A percentile compares a stretch with the other conserved stretches of the same genome.
Conservation (phyloP, 1,140 invertebrate species). For the Drosophila carrolli region DNA sequence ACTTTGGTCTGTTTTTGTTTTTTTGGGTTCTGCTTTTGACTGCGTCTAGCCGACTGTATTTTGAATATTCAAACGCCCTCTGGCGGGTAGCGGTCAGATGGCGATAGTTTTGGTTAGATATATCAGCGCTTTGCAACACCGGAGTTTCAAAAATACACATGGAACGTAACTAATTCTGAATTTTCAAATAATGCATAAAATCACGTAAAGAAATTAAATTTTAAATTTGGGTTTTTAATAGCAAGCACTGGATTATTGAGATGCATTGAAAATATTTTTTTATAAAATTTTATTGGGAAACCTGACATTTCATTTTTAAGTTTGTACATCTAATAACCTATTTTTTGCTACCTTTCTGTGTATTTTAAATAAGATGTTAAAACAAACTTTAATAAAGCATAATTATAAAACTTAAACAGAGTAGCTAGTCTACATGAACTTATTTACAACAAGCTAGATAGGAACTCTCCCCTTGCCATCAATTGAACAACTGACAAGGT, state of each 20-base stretch:
- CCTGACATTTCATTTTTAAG: too few species aligned
- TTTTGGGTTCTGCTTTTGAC: not conserved
- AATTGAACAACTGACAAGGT: slow-evolving; percentile 51
- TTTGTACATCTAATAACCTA: too few species aligned
- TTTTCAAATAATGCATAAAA: too few species aligned
- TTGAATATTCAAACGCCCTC: slow-evolving; percentile 23
- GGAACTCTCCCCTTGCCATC: not conserved
- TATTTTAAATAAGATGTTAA: not conserved
- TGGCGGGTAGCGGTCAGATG: not conserved
- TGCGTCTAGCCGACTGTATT: not conserved
- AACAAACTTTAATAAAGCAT: not conserved
- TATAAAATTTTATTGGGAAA: too few species aligned
- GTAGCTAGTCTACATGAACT: not conserved
- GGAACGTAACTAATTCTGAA: too few species aligned
- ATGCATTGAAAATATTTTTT: too few species aligned
- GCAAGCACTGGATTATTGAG: too few species aligned
- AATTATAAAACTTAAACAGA: not conserved
- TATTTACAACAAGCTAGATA: not conserved
- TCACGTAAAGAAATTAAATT: too few species aligned
- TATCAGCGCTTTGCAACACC: not conserved
- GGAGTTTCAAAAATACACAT: not conserved
- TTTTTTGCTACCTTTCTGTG: too few species aligned
- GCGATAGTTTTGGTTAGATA: not conserved
- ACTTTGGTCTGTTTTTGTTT: not conserved
- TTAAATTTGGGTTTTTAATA: too few species aligned